A percentile compares a stretch with the other conserved stretches of the same genome.
These are phyloP conservation scores for Caiman crocodilus DNA, from an alignment of 2,797 vertebrate genomes.

Conservation along the genomic window DNA sequence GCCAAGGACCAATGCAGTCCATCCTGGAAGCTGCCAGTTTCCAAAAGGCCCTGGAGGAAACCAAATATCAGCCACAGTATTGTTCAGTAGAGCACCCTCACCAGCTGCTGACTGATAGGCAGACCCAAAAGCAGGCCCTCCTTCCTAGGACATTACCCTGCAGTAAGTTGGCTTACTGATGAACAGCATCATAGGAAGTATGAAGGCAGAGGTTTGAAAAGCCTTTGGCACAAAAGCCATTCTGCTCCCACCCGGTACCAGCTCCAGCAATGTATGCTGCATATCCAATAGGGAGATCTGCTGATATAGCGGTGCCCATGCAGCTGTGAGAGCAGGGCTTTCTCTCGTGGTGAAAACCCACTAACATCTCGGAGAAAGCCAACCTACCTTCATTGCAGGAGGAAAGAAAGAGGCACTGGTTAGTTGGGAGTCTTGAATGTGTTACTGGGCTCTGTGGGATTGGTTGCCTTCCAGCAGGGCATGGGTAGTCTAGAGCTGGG, in stretches of 20 bases:
- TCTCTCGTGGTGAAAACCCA: background rate
- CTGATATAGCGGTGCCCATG: background rate
- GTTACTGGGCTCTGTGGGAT: background rate
- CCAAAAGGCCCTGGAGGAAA: background rate
- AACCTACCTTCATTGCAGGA: too few species aligned
- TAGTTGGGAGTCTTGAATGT: background rate
- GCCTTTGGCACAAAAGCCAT: background rate
- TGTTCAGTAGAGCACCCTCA: background rate
- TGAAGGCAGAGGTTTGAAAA: background rate
- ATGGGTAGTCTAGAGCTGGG: background rate
- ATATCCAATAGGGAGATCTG: accelerated
- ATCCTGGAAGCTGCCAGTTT: background rate
- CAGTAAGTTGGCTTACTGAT: background rate
- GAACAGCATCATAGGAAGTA: background rate
- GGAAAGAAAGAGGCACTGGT: background rate
- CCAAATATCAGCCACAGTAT: background rate
- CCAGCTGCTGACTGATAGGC: background rate
- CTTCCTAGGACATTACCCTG: background rate
- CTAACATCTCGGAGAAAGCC: accelerated
- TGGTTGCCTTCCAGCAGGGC: background rate
- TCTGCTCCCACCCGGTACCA: too few species aligned
- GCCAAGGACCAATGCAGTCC: background rate
- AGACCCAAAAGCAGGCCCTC: background rate
- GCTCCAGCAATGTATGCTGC: background rate
- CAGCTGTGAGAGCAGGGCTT: background rate